Percentiles rank a stretch among this genome's conserved stretches.
Evolutionary conservation across 2,113 vertebrate genomes (phyloP).

Genomic region (Nothocercus julius): DNA sequence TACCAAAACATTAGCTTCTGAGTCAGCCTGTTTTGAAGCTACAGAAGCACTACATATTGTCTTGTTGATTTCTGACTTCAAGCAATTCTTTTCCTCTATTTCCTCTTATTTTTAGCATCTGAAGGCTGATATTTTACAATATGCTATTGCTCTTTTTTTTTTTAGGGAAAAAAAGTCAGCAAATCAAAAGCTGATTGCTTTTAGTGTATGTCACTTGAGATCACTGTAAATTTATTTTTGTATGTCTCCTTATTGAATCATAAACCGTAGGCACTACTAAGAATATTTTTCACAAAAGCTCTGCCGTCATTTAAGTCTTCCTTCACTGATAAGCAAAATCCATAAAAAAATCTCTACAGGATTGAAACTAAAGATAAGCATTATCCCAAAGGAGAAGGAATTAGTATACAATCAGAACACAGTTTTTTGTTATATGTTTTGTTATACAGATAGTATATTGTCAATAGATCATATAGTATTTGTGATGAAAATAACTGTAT

Average conservation of each 20-base stretch:
- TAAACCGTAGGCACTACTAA: not conserved
- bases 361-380: not conserved
- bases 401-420: not conserved
- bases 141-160: constrained; percentile 4
- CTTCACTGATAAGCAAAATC: not conserved
- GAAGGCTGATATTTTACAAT: constrained; percentile 47
- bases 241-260: constrained; percentile 41
- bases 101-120: constrained; percentile 45
- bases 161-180: constrained; percentile 7
- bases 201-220: constrained; percentile 26
- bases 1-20: constrained; percentile 57
- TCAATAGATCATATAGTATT: not conserved
- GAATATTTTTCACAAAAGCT: constrained; percentile 27
- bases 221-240: not conserved
- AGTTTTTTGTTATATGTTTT: not conserved
- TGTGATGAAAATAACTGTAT: not conserved
- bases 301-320: not conserved
- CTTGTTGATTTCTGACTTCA: constrained; percentile 38
- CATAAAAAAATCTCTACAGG: not conserved
- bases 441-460: not conserved
- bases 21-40: constrained; percentile 54
- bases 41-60: constrained; percentile 24
- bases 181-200: constrained; percentile 38
- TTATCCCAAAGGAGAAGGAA: not conserved
- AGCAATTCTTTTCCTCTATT: constrained; percentile 23